Base-by-base conservation (phyloP, 2,797 vertebrate genomes). In the Platalea minor region DNA sequence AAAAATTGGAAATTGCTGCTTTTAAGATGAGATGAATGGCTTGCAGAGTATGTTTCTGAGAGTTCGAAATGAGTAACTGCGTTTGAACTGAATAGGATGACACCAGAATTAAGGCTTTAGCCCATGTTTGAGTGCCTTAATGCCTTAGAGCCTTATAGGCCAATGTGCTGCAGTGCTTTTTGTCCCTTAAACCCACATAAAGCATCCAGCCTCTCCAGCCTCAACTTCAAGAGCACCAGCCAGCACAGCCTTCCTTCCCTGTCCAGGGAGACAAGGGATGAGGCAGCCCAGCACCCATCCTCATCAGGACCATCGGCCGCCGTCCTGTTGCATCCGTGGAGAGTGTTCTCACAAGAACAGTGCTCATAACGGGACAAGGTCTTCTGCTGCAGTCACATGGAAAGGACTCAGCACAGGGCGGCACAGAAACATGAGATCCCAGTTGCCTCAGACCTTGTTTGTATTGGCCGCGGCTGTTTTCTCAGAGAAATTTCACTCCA, bases 391-490 rank as follows among this genome's bases (percentile, higher is more conserved):
- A 76, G 20, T 72, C 4, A 1, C 31, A 26, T n/a, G 59, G 78
- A 85, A 53, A 73, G 54, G 61, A 19, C 59, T 86, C 9, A 0
- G 86, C 43, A 8, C 17, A 61, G 77, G 18, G 26, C 78, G 81
- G 19, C 59, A 6, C 50, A 69, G 90, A 84, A 95, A 96, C 29
- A 41, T 41, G 67, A 95, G 93, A 92, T 82, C 70, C 74, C 25
- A 20, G 8, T 92, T 85, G 59, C 59, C 64, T 89, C 59, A 85
- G 75, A 43, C 46, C 24, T 88, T 85, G 90, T 94, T 95, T 96
- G 57, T 35, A 4, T 91, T 96, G 88, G 88, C 88, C 6, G 0
- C 0, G 0, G 57, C 80, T 90, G 29, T 77, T 86, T 94, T 78
- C 73, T 78, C 69, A 61, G 54, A 78, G 65, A 92, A 90, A 73